A percentile compares a stretch with the other conserved stretches of the same genome.
Evolutionary conservation across 2,113 vertebrate genomes (phyloP).

Genomic region (Tinamus guttatus): DNA sequence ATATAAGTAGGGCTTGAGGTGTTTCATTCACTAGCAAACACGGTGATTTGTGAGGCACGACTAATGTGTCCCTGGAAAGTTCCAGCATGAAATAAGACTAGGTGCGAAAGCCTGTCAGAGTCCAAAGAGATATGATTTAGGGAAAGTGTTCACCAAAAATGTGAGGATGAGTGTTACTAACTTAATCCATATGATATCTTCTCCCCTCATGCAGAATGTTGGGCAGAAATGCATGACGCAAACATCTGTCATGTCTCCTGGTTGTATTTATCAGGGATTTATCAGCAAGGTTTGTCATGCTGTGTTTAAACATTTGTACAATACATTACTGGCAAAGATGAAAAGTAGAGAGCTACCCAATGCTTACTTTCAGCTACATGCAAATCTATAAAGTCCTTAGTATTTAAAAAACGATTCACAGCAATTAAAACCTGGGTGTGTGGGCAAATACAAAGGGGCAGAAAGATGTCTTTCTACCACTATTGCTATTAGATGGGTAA

Average conservation of each 20-base stretch:
- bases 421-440: background rate
- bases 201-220: conserved; percentile 43
- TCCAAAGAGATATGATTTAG: conserved; percentile 81
- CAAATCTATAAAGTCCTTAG: background rate
- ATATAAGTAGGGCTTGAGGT: conserved; percentile 72
- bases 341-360: conserved; percentile 34
- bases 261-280: conserved; percentile 78
- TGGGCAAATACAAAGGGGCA: background rate
- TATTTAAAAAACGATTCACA: background rate
- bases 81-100: conserved; percentile 83
- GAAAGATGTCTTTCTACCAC: background rate
- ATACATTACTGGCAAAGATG: conserved; percentile 74
- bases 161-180: conserved; percentile 85
- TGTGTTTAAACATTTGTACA: conserved; percentile 77
- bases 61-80: conserved; percentile 84
- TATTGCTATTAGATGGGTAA: rapidly evolving
- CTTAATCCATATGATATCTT: conserved; percentile 86
- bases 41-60: conserved; percentile 87
- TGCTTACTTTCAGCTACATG: background rate
- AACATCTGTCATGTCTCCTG: conserved; percentile 81
- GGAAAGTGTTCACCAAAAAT: conserved; percentile 72
- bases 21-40: conserved; percentile 74
- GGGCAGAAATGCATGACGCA: conserved; percentile 72
- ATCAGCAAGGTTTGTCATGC: conserved; percentile 72
- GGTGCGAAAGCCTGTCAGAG: conserved; percentile 82